These are phyloP conservation scores for Psettodes erumei DNA, from an alignment of 2,113 vertebrate genomes.

Conservation along the genomic window DNA sequence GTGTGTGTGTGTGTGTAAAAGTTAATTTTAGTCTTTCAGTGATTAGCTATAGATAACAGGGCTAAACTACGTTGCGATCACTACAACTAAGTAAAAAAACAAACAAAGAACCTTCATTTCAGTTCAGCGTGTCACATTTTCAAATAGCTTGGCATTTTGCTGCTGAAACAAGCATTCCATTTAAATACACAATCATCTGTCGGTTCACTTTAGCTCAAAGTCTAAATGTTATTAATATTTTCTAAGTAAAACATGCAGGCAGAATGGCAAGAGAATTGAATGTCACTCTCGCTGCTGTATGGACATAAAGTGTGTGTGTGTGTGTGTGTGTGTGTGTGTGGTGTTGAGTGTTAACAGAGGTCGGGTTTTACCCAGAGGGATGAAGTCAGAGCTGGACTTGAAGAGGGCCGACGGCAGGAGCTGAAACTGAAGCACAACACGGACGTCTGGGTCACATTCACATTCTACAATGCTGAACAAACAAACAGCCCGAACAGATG, in stretches of 20 bases:
- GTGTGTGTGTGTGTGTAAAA: too few relatives aligned
- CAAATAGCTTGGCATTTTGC: too few relatives aligned
- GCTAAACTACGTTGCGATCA: too few relatives aligned
- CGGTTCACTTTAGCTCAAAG: too few relatives aligned
- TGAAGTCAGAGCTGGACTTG: constrained; percentile 96
- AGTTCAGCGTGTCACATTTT: too few relatives aligned
- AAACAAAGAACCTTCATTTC: too few relatives aligned
- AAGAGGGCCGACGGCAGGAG: constrained; percentile 97
- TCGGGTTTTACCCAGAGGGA: constrained; percentile 90
- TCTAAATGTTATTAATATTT: too few relatives aligned
- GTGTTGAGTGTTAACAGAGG: neutral
- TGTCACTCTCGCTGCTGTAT: neutral
- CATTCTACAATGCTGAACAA: neutral
- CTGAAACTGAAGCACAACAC: constrained; percentile 89
- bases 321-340: neutral
- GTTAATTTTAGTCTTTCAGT: too few relatives aligned
- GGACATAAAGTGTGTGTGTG: neutral
- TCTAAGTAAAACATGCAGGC: neutral
- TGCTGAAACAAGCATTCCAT: too few relatives aligned
- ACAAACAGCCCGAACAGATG: neutral
- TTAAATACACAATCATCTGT: too few relatives aligned
- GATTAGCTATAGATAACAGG: too few relatives aligned
- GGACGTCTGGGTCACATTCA: neutral
- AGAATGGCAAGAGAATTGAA: neutral
- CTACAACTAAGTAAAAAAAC: too few relatives aligned